Conservation (phyloP, 23 tunicate genomes). For the Styela clava region DNA sequence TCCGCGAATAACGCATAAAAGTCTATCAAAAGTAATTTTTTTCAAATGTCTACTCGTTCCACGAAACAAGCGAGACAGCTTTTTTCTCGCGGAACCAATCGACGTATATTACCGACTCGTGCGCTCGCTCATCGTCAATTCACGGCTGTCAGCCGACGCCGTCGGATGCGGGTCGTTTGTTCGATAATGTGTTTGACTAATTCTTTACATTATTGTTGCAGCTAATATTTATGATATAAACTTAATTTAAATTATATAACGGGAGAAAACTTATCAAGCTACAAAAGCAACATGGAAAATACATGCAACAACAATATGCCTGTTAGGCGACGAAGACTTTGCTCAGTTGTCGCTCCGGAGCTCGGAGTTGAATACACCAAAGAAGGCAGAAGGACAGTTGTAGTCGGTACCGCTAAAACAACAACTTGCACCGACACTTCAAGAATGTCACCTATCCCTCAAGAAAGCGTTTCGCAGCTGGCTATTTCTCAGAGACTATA, state of each 20-base stretch:
- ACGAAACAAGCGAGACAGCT: background rate
- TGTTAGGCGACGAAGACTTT: conserved; percentile 3
- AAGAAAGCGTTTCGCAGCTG: background rate
- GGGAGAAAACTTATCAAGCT: background rate
- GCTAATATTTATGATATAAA: background rate
- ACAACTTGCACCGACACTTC: background rate
- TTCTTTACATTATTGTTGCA: background rate
- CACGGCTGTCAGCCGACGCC: too few relatives aligned
- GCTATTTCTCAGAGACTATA: background rate
- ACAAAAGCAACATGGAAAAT: background rate
- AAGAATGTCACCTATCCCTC: background rate
- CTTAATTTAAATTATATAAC: background rate
- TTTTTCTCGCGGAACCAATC: background rate
- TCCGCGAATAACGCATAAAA: too few relatives aligned
- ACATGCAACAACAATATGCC: background rate
- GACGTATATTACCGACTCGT: background rate
- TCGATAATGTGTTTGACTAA: too few relatives aligned
- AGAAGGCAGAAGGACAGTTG: background rate
- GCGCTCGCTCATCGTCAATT: too few relatives aligned
- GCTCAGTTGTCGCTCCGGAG: conserved; percentile 11
- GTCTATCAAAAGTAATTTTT: too few relatives aligned
- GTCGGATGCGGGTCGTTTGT: too few relatives aligned
- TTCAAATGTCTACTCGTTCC: too few relatives aligned
- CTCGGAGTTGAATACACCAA: background rate
- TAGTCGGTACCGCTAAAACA: background rate